Evolutionary conservation across 2,113 vertebrate species (phyloP), one percentile per base, ranked within the genome.

Genomic region (Zosterops pallidus): DNA sequence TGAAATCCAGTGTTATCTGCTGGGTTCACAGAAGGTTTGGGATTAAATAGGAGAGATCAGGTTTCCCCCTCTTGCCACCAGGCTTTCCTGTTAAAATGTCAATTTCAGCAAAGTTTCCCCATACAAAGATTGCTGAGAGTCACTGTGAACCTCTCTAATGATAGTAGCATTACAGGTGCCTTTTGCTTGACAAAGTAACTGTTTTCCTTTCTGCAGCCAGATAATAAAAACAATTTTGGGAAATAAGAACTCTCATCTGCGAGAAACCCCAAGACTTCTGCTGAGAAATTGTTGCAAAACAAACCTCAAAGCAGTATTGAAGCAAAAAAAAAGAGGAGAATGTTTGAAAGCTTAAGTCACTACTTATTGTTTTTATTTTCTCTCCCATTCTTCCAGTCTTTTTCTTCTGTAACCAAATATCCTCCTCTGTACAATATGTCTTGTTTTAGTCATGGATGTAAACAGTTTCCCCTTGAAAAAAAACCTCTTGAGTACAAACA

Each of bases 321-420:
- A 89, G 53, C 37, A 63, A 62, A 64, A 46, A 68, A 57, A 64
- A 53, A 68, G 14, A 21, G 9, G 41, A 62, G 49, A 79, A 83
- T 53, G 28, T 78, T 80, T 94, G 70, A 79, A 68, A 10, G 56
- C 41, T 95, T 78, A 94, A 89, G n/a, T 94, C 79, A 72, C 18
- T 20, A 11, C 80, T 96, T 64, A 70, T 18, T 94, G 68, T 42
- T 95, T 93, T 78, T 55, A 76, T 92, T 95, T 94, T 72, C 57
- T 78, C 49, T 91, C 19, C 18, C 37, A 3, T 5, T 64, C 42
- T 89, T 80, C 12, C 37, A 56, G 35, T 37, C 56, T 16, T 68
- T 89, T 70, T 65, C 52, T 80, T 91, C 87, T 52, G 33, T 87
- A 74, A 89, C 57, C 70, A 80, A 96, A 68, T 80, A 52, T 68